Conservation (phyloP, 2,797 vertebrate species). For the Myiotriccus ornatus region DNA sequence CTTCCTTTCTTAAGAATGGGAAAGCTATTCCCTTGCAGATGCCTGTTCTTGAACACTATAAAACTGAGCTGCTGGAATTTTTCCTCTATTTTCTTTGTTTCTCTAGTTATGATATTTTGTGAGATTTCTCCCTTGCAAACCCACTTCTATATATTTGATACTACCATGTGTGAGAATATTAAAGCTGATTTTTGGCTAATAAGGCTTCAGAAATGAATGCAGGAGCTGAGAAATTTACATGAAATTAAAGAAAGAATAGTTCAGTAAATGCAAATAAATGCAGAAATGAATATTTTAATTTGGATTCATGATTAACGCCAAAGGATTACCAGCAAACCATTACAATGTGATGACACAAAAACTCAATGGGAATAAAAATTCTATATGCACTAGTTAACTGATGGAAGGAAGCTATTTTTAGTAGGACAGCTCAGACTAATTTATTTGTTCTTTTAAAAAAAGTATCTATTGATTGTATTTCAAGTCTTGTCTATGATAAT, state of each 20-base stretch:
- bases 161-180: constrained; percentile 27
- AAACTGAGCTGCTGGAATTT: background rate
- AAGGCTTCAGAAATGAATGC: constrained; percentile 65
- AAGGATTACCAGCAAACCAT: constrained; percentile 73
- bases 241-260: constrained; percentile 76
- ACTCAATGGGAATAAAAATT: constrained; percentile 67
- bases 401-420: constrained; percentile 74
- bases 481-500: constrained; percentile 47
- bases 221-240: constrained; percentile 74
- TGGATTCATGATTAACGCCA: constrained; percentile 71
- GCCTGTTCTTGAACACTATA: background rate
- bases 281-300: constrained; percentile 78
- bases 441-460: constrained; percentile 50
- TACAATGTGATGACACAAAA: constrained; percentile 72
- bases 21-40: background rate
- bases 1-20: background rate
- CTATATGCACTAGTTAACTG: constrained; percentile 57
- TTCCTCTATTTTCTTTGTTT: background rate
- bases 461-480: constrained; percentile 65
- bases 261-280: constrained; percentile 78
- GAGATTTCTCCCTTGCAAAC: background rate
- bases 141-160: background rate
- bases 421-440: constrained; percentile 47
- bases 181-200: constrained; percentile 67
- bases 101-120: background rate